A percentile compares a stretch with the other conserved stretches of the same genome.
phyloP scores from a whole-genome alignment of 2,113 vertebrate species.

The Pollimyrus isidori region DNA sequence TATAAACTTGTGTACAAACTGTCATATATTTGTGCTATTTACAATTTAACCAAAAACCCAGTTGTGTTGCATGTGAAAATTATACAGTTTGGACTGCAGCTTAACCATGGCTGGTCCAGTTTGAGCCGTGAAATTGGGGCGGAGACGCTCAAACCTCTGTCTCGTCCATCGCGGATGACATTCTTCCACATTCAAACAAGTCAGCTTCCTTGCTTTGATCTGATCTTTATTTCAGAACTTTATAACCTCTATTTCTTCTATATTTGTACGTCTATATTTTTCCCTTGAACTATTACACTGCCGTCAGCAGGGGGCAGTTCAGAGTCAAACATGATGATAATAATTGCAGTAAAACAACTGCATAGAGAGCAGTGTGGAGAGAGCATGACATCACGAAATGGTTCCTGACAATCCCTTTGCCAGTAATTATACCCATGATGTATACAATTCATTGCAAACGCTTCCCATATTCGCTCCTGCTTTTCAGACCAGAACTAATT shows the following conservation, averaged over 20 bases:
- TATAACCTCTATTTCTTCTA: neutral
- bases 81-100: neutral
- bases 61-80: neutral
- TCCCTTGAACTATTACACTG: neutral
- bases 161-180: neutral
- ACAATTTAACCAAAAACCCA: neutral
- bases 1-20: neutral
- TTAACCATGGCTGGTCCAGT: neutral
- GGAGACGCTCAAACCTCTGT: neutral
- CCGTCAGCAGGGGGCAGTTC: neutral
- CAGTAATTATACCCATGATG: neutral
- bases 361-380: neutral
- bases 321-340: neutral
- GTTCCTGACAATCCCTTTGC: neutral
- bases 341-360: neutral
- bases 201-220: neutral
- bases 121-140: neutral
- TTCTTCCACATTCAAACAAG: neutral
- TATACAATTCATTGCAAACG: neutral
- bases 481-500: neutral
- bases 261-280: neutral
- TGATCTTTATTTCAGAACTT: neutral
- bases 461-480: neutral
- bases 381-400: neutral
- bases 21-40: neutral